A percentile compares a stretch with the other conserved stretches of the same genome.
These are phyloP conservation scores for Elaphurus davidianus DNA, from an alignment of 2,113 vertebrate species.

Conservation along the genomic window DNA sequence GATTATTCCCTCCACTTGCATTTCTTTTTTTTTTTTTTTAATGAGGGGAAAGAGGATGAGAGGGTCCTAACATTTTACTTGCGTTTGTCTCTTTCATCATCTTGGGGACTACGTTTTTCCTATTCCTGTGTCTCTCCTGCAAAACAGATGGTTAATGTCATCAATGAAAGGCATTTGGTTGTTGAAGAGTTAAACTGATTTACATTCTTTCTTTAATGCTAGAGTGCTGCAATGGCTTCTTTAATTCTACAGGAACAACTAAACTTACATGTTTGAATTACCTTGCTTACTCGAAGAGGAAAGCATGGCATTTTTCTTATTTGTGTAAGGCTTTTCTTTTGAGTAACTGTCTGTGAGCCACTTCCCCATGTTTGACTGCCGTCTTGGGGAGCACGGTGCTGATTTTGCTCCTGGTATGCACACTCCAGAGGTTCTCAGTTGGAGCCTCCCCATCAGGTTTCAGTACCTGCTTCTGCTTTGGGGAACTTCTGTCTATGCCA, in stretches of 20 bases:
- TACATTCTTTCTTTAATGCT: background rate
- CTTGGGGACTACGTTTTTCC: background rate
- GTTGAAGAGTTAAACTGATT: background rate
- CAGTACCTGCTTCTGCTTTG: background rate
- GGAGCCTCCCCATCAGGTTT: background rate
- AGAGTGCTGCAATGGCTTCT: background rate
- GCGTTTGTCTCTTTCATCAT: background rate
- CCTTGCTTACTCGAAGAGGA: background rate
- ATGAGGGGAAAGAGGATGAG: no score
- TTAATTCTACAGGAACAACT: background rate
- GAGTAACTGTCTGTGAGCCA: background rate
- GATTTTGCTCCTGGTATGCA: background rate
- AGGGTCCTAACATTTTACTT: background rate
- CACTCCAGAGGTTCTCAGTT: background rate
- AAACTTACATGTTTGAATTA: background rate
- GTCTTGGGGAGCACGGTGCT: background rate
- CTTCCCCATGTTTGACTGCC: background rate
- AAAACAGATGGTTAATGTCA: background rate
- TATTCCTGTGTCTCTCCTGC: background rate
- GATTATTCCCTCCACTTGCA: background rate
- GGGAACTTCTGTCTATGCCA: background rate
- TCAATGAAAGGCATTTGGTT: background rate
- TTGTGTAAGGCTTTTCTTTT: background rate
- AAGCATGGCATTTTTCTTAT: background rate
- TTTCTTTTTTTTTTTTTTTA: background rate